Evolutionary conservation across 2,113 vertebrate species (phyloP).

Genomic region (Dissostichus mawsoni): DNA sequence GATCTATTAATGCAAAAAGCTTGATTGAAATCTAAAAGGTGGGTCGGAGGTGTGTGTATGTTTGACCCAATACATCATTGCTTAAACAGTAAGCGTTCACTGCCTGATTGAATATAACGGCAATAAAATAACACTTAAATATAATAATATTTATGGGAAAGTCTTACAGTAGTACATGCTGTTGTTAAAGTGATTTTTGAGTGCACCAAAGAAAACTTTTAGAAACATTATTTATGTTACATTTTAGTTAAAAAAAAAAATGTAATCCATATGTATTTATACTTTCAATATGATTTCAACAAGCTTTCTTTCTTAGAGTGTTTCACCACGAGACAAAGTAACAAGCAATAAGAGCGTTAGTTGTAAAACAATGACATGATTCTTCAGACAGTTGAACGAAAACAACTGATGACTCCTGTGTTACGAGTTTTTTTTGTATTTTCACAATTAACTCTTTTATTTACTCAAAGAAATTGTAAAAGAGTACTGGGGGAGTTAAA

Average conservation of each 20-base stretch:
- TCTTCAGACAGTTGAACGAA: too few relatives aligned
- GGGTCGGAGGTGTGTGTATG: conserved; percentile 15
- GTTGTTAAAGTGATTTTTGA: neutral
- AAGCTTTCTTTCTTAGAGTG: too few relatives aligned
- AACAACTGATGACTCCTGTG: too few relatives aligned
- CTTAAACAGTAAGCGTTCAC: neutral
- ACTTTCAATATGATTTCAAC: too few relatives aligned
- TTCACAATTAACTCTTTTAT: too few relatives aligned
- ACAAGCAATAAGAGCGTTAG: neutral
- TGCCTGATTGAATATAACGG: neutral
- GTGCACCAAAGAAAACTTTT: neutral
- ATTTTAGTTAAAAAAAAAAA: too few relatives aligned
- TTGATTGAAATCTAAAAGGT: conserved; percentile 54
- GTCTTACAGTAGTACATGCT: neutral
- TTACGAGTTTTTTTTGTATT: too few relatives aligned
- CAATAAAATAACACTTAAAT: neutral
- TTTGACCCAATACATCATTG: neutral
- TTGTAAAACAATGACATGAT: neutral
- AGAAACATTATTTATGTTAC: neutral
- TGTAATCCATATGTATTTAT: too few relatives aligned
- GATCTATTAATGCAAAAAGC: conserved; percentile 38
- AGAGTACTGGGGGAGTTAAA: neutral
- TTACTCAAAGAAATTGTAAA: neutral
- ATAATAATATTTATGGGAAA: neutral
- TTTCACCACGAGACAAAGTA: neutral